phyloP scores from a whole-genome alignment of 2,888 invertebrate genomes.

The Cataglyphis altisquamis region DNA sequence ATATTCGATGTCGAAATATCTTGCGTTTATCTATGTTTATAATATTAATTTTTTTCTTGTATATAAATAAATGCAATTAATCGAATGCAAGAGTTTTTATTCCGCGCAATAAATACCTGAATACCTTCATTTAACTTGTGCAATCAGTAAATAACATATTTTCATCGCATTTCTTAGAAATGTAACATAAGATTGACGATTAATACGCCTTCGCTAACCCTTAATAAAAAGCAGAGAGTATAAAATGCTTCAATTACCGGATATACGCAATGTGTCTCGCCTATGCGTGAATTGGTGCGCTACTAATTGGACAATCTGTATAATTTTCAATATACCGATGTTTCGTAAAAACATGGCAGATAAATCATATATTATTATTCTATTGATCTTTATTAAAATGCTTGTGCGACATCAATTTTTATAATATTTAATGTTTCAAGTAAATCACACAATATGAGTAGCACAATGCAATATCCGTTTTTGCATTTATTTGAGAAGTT shows the following conservation, averaged over 20 bases:
- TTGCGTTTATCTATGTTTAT: background rate
- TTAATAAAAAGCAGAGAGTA: background rate
- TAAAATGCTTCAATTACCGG: background rate
- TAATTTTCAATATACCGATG: background rate
- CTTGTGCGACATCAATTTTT: background rate
- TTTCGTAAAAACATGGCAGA: background rate
- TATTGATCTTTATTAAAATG: conserved; percentile 7
- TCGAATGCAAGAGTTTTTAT: conserved; percentile 15
- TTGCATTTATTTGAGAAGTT: background rate
- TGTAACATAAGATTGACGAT: conserved; percentile 1
- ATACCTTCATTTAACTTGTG: conserved; percentile 5
- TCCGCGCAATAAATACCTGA: background rate
- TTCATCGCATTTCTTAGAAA: conserved; percentile 19
- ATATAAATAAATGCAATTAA: conserved; percentile 30
- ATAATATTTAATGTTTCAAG: background rate
- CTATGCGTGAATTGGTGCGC: background rate
- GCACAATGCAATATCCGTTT: background rate
- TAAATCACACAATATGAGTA: background rate
- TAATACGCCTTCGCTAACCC: background rate
- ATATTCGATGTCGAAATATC: conserved; percentile 24
- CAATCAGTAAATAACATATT: background rate
- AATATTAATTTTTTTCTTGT: conserved; percentile 1
- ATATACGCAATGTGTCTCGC: background rate
- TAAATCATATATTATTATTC: background rate
- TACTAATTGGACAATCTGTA: conserved; percentile 27